These are phyloP conservation scores for Ceratitis capitata DNA, from an alignment of 1,140 invertebrate genomes.

Conservation along the genomic window DNA sequence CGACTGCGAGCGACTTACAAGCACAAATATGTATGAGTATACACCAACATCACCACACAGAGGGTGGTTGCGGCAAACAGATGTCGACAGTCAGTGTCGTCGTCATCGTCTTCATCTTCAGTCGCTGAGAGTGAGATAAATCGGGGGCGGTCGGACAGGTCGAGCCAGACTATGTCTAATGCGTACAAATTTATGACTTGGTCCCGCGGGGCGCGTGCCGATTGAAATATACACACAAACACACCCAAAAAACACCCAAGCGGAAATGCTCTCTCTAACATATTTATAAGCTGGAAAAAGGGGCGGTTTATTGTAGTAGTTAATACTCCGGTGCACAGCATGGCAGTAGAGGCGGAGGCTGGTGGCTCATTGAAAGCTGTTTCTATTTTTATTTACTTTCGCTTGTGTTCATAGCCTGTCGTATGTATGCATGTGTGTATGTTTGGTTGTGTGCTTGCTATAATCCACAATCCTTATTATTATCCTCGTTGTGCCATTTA, in stretches of 20 bases:
- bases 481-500: slow-evolving; percentile 33
- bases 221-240: neutral
- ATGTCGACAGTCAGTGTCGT: slow-evolving; percentile 24
- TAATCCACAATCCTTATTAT: slow-evolving; percentile 37
- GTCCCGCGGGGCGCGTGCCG: slow-evolving; percentile 44
- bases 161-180: slow-evolving; percentile 59
- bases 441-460: neutral
- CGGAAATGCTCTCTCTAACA: neutral
- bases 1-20: neutral
- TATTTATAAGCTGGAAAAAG: neutral
- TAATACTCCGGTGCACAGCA: neutral
- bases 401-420: neutral
- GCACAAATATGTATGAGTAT: neutral
- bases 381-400: slow-evolving; percentile 13
- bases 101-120: neutral
- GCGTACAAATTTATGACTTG: slow-evolving; percentile 65
- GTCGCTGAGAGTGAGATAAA: neutral
- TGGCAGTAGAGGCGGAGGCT: neutral
- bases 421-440: accelerated
- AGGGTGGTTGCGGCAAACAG: slow-evolving; percentile 18
- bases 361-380: neutral
- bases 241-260: neutral
- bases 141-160: neutral
- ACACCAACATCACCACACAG: neutral
- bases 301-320: slow-evolving; percentile 38